Base-by-base conservation (phyloP, 2,797 vertebrate species). In the Chromobotia macracanthus region DNA sequence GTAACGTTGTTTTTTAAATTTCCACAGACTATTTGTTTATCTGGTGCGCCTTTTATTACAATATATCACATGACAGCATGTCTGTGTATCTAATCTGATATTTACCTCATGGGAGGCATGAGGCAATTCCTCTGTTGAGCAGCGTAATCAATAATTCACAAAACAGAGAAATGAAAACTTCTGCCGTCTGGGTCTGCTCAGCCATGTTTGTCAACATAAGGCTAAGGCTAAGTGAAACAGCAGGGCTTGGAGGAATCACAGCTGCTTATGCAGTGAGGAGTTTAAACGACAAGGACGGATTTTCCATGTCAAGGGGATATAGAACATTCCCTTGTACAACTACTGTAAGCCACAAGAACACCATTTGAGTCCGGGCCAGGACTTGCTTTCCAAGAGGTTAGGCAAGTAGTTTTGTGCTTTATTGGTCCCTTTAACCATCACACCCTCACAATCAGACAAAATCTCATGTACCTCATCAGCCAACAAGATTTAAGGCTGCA, bases 121-220 rank as follows among this genome's bases (percentile, higher is more conserved):
- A 77, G 65, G 56, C 81, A 77, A 75, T 70, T 84, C 78, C 72
- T 84, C 81, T 31, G 63, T 68, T 75, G 68, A 55, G 56, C 25
- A 12, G 48, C 21, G 25, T 1, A 16, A 84, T 88, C 71, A 88
- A 86, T 85, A 79, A 88, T 87, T 87, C 75, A 86, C 78, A 75
- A 55, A 64, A 56, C 28, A 13, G 38, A 84, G 70, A 75, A 84
- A 81, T 75, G 60, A 84, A 85, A 80, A 75, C 56, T 31, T 3
- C 31, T 16, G 38, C 63, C 61, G 55, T 76, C 48, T 71, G 41
- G 41, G 41, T 67, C 51, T 16, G 56, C 21, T 38, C 73, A 61
- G 38, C 58, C 69, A 70, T 84, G 80, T 83, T 81, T 78, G 60
- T 73, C 71, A 77, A 72, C n/a, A 65, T 58, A 31, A 53, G 67